Conservation (phyloP, 1,140 invertebrate genomes). For the Globodera ellingtonae region DNA sequence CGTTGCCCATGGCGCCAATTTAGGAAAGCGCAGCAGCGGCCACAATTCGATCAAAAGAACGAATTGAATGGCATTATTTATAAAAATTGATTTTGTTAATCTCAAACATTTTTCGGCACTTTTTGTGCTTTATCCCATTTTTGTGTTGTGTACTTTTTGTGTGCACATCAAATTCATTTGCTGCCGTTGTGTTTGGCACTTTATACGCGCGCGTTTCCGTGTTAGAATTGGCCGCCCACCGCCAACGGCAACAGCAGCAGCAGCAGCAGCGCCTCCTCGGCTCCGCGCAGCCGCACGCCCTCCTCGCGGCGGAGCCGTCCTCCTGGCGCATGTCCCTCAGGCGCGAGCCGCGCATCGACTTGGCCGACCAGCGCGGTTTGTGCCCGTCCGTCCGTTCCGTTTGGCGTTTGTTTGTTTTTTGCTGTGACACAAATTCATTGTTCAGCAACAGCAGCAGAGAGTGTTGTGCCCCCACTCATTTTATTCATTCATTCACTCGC, state of each 20-base stretch:
- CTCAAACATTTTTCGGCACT: too few species aligned
- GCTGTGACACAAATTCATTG: too few species aligned
- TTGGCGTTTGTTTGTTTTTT: not conserved
- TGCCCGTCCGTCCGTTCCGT: slow-evolving; percentile 19
- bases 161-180: too few species aligned
- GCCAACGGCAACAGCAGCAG: not conserved
- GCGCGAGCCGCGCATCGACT: slow-evolving; percentile 56
- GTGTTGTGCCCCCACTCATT: not conserved
- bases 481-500: slow-evolving; percentile 69
- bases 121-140: too few species aligned
- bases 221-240: slow-evolving; percentile 22
- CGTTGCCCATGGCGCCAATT: too few species aligned
- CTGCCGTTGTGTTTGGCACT: slow-evolving; percentile 3
- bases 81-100: too few species aligned
- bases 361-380: slow-evolving; percentile 52
- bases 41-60: too few species aligned
- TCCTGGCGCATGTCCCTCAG: slow-evolving; percentile 59
- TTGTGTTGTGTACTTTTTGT: too few species aligned
- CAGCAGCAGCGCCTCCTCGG: not conserved
- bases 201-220: slow-evolving; percentile 24
- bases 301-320: slow-evolving; percentile 50
- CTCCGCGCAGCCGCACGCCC: not conserved
- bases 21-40: too few species aligned
- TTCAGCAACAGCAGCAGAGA: not conserved
- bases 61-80: too few species aligned